Conservation (phyloP, 2,888 invertebrate species). For the Teinopalpus imperialis region DNA sequence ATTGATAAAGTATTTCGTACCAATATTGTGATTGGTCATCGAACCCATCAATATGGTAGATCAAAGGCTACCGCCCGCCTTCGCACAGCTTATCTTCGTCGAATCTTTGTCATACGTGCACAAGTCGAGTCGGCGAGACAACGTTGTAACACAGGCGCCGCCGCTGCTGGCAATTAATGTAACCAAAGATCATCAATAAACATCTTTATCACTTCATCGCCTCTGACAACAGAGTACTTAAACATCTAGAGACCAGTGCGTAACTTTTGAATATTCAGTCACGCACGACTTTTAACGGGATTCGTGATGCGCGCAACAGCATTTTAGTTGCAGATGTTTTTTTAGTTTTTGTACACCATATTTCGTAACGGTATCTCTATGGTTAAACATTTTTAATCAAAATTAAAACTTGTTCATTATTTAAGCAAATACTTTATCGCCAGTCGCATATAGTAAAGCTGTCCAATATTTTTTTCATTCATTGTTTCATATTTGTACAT, state of each 20-base stretch:
- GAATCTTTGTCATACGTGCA: slow-evolving; percentile 77
- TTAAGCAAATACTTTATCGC: too few species aligned
- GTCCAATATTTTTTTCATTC: too few species aligned
- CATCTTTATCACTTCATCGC: slow-evolving; percentile 79
- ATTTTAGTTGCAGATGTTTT: slow-evolving; percentile 40
- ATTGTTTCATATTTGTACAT: too few species aligned
- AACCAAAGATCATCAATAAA: slow-evolving; percentile 79
- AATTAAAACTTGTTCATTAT: too few species aligned
- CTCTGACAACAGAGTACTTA: slow-evolving; percentile 66
- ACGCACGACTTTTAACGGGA: slow-evolving; percentile 65
- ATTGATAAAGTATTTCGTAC: slow-evolving; percentile 35
- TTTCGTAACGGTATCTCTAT: slow-evolving; percentile 2
- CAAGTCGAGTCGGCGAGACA: slow-evolving; percentile 56
- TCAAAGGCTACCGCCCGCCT: slow-evolving; percentile 64
- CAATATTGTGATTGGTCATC: slow-evolving; percentile 72
- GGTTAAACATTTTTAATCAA: too few species aligned
- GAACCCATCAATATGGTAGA: slow-evolving; percentile 60
- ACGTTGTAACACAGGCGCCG: slow-evolving; percentile 67
- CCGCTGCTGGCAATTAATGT: slow-evolving; percentile 77
- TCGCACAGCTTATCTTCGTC: slow-evolving; percentile 58
- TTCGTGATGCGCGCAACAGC: slow-evolving; percentile 34
- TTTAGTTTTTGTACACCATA: slow-evolving; percentile 39
- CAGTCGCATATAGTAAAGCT: neutral
- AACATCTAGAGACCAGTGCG: slow-evolving; percentile 62
- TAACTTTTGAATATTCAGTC: slow-evolving; percentile 69